Base-by-base conservation (phyloP, 2,113 vertebrate genomes). In the Sinocyclocheilus grahami region DNA sequence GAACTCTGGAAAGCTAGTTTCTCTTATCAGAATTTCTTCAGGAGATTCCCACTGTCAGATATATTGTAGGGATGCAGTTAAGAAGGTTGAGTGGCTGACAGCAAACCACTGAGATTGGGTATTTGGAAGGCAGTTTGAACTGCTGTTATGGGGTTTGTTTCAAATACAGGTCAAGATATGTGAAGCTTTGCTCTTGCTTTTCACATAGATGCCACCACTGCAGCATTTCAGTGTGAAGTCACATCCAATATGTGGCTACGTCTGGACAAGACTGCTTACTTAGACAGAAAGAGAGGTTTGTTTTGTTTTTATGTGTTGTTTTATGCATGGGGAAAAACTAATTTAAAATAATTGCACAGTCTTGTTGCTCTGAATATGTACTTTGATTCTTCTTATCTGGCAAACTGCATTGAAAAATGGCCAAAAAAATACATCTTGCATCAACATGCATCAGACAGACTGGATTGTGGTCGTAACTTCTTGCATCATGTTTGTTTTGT, bases 401-500 rank as follows among this genome's bases (percentile, higher is more conserved):
- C 3, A 22, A 72, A 37, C 9, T 20, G 37, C 18, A 33, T 18
- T 33, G 1, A 72, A 72, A 42, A 39, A 72, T 22, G 0, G 9
- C 33, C 18, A 33, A 39, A 39, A 39, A 27, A 69, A 72, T 72
- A 8, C 22, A 10, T n/a, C 18, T 63, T 24, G 22, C 20, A 63
- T 63, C n/a, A 63, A n/a, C 60, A 24, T 24, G 7, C n/a, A 63
- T n/a, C 60, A 62, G 2, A 24, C 60, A 11, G 60, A 63, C 33
- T 22, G 33, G 33, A 39, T 33, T 69, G 13, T 3, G 5, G 13
- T 69, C 0, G 11, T 74, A 42, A 46, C 37, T 12, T 74, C 1
- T 72, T 72, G 69, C 69, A 72, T 39, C 9, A 12, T 74, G 71
- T 14, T 74, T 46, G 71, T 74, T 74, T 72, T 42, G 27, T 69